Percentiles rank a stretch among this genome's conserved stretches.
Evolutionary conservation across 92 coral and sea anemone species (phyloP).

Genomic region (Isaurus tuberculatus): DNA sequence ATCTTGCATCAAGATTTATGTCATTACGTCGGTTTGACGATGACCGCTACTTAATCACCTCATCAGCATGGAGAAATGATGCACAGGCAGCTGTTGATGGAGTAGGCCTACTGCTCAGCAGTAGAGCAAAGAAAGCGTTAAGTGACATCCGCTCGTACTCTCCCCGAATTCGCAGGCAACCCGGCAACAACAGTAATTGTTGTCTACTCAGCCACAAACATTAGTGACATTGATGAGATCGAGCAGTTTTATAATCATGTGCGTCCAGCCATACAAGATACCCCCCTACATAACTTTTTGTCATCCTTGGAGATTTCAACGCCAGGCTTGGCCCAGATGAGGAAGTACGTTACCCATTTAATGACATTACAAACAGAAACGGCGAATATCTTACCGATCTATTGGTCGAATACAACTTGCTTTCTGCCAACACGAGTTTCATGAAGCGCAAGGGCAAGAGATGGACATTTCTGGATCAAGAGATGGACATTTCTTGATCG

Average conservation of each 20-base stretch:
- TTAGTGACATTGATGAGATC: neutral
- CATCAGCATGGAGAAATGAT: slow-evolving; percentile 3
- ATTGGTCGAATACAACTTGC: slow-evolving; percentile 15
- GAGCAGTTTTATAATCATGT: neutral
- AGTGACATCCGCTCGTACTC: neutral
- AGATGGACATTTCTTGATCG: slow-evolving; percentile 2
- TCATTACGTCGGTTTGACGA: no score
- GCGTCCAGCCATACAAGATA: slow-evolving; percentile 4
- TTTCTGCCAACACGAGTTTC: neutral
- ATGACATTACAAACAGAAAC: slow-evolving; percentile 13
- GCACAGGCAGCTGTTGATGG: slow-evolving; percentile 1
- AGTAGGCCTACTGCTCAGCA: slow-evolving; percentile 9
- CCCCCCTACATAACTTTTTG: slow-evolving; percentile 1
- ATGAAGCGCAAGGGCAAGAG: slow-evolving; percentile 13
- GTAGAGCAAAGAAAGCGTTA: slow-evolving; percentile 7
- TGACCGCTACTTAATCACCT: slow-evolving; percentile 4
- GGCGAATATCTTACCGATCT: slow-evolving; percentile 3
- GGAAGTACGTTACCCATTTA: neutral
- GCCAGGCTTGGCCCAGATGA: slow-evolving; percentile 5
- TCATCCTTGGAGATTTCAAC: slow-evolving; percentile 13
- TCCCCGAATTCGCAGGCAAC: neutral
- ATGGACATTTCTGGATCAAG: slow-evolving; percentile 1
- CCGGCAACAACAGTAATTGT: slow-evolving; percentile 7
- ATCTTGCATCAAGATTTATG: no score
- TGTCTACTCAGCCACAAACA: slow-evolving; percentile 11